Conservation (phyloP, 2,797 vertebrate genomes). For the Neostethus bicornis region DNA sequence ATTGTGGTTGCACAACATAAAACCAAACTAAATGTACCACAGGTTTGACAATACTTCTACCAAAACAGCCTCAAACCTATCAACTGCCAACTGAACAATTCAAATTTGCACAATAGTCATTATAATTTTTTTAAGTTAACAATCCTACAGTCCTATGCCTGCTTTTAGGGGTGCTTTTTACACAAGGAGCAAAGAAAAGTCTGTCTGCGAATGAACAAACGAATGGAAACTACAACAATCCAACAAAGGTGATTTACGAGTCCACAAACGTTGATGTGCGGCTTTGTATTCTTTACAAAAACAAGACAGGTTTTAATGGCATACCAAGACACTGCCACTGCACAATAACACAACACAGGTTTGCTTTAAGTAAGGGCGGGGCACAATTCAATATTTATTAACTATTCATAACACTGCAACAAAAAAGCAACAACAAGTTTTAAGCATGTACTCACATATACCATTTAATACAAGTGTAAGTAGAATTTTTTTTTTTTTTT, state of each 20-base stretch:
- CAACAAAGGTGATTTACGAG: conserved; percentile 30
- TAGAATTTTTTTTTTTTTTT: conserved; percentile 42
- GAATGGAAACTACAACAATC: conserved; percentile 64
- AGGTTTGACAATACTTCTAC: not conserved
- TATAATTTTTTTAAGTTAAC: not conserved
- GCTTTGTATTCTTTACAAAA: conserved; percentile 53
- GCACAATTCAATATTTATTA: conserved; percentile 47
- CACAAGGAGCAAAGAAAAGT: conserved; percentile 37
- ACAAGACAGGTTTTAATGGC: conserved; percentile 36
- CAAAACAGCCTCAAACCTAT: not conserved
- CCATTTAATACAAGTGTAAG: conserved; percentile 59
- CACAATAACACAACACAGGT: conserved; percentile 52
- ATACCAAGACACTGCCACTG: conserved; percentile 37
- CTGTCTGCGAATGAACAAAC: conserved; percentile 53
- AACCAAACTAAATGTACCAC: too few relatives aligned
- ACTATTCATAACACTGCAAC: conserved; percentile 63
- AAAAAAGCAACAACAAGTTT: conserved; percentile 49
- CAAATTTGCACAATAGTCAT: not conserved
- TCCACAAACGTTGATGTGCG: conserved; percentile 9
- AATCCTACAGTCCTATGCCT: not conserved
- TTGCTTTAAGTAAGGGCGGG: conserved; percentile 64
- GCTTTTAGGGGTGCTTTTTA: conserved; percentile 32
- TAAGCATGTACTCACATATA: conserved; percentile 53
- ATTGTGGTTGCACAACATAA: not conserved
- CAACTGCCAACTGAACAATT: not conserved